Base-by-base conservation (phyloP, 1,140 invertebrate species). In the Plectus sambesii region DNA sequence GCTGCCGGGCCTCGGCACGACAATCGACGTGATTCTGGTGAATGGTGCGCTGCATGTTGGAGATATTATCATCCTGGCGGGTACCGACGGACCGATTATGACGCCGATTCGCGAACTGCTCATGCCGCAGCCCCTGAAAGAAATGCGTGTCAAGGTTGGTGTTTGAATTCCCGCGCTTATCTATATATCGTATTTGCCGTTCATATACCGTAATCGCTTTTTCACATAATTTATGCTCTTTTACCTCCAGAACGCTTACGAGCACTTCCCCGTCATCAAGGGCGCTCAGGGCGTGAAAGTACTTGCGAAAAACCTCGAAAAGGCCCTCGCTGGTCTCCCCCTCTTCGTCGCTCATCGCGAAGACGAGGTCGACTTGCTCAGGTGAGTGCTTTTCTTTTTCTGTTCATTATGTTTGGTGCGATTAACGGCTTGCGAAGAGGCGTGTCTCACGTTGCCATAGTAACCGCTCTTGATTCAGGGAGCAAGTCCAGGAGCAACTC, bases 251-350 rank as follows among this genome's bases (percentile, higher is more conserved):
- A 93, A 85, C 67, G 84, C 87, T 8, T 99, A 96, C 69, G 80
- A 88, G 37, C 89, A 97, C 71, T 80, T 90, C 72, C 93, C 92
- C 69, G 86, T 89, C 75, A 80, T 99, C 0, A 79, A 81, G 63
- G 94, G 87, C 2, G 90, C 94, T 0, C 92, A 97, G 68, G 94
- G 94, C 53, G 87, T 98, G 0, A 99, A 99, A 77, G 88, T 99
- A 51, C 68, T 75, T 24, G 87, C 89, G 6, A 97, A 97, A 68
- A 89, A 97, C 71, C 73, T 99, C 43, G 94, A 99, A 67, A 97
- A 97, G 70, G 85, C 89, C 0, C 85, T 99, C 58, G 92, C 94
- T 29, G 83, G 83, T 66, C 67, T 76, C 19, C 78, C 72, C 19
- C 43, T 77, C 6, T 77, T 71, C 57, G 81, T 97, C 5, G 88